phyloP scores from a whole-genome alignment of 92 coral and sea anemone genomes.

The Bergia puertoricense region DNA sequence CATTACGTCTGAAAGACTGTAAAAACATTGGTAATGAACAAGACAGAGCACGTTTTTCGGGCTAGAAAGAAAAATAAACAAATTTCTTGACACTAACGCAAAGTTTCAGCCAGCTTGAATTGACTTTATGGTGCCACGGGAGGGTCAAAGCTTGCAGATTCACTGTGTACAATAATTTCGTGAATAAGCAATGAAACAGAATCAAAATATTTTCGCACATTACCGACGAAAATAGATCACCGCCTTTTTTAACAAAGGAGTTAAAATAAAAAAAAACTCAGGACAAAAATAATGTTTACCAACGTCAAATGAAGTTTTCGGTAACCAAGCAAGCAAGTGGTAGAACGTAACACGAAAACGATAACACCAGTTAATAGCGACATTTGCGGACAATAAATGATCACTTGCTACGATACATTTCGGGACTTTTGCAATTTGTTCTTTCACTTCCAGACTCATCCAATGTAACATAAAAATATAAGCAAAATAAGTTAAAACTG shows the following conservation, averaged over 20 bases:
- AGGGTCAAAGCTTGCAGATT: not conserved
- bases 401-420: not conserved
- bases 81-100: slow-evolving; percentile 11
- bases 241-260: not conserved
- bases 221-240: slow-evolving; percentile 10
- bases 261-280: slow-evolving; percentile 1
- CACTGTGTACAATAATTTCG: not conserved
- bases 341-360: too few relatives aligned
- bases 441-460: not conserved
- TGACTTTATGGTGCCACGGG: not conserved
- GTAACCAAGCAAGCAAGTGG: slow-evolving; percentile 27
- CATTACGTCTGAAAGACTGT: not conserved
- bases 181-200: slow-evolving; percentile 4
- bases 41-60: not conserved
- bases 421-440: not conserved
- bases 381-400: not conserved
- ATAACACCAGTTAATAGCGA: not conserved
- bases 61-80: slow-evolving; percentile 25
- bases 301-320: slow-evolving; percentile 27
- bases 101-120: not conserved
- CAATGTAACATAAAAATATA: not conserved
- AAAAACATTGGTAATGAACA: slow-evolving; percentile 5
- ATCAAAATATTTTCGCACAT: slow-evolving; percentile 34
- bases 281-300: slow-evolving; percentile 39
- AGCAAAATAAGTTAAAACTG: not conserved